A percentile compares a stretch with the other conserved stretches of the same genome.
These are phyloP conservation scores for Formicarius rufipectus DNA, from an alignment of 2,113 vertebrate species.

Conservation along the genomic window DNA sequence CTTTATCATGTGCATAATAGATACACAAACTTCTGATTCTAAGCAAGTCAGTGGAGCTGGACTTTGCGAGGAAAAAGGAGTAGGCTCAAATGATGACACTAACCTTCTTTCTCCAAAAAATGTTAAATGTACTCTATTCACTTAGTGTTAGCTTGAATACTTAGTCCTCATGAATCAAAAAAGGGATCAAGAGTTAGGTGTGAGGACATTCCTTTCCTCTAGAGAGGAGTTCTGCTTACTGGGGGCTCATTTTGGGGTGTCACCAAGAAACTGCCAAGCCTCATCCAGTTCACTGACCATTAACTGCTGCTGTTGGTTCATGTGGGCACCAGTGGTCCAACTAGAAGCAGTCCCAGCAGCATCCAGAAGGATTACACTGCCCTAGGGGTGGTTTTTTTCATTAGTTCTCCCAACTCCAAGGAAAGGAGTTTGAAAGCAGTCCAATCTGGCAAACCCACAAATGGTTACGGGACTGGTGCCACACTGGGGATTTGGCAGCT, in stretches of 20 bases:
- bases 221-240: not conserved
- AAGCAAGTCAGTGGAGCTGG: not conserved
- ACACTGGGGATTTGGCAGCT: not conserved
- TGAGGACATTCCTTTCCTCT: not conserved
- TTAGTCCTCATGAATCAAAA: not conserved
- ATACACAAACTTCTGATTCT: not conserved
- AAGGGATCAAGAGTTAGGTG: not conserved
- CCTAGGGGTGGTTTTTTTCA: not conserved
- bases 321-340: not conserved
- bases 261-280: not conserved
- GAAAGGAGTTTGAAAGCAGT: not conserved
- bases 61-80: not conserved
- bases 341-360: not conserved
- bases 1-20: not conserved
- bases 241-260: not conserved
- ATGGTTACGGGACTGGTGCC: not conserved
- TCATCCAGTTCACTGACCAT: not conserved
- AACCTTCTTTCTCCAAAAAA: not conserved
- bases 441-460: not conserved
- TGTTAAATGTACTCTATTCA: not conserved
- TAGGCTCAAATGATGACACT: not conserved
- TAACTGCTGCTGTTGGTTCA: not conserved
- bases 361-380: not conserved
- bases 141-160: not conserved
- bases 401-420: not conserved